Evolutionary conservation across 1,140 invertebrate genomes (phyloP).

Genomic region (Branchinecta lindahli): DNA sequence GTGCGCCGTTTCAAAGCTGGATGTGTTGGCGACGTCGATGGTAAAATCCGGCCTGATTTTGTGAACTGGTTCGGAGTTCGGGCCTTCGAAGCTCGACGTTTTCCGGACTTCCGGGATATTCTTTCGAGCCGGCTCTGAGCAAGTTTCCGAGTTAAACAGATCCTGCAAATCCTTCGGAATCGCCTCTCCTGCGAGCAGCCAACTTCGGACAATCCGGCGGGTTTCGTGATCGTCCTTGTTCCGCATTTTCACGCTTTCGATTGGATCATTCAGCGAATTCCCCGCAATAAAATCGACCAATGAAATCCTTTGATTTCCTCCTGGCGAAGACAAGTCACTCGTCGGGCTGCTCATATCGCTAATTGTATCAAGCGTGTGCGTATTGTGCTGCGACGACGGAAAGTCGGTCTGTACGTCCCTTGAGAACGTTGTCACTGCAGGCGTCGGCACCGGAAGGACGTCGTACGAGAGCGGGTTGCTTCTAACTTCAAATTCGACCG

Average conservation of each 20-base stretch:
- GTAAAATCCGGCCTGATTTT: neutral
- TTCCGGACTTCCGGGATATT: neutral
- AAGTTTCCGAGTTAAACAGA: neutral
- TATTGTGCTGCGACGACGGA: neutral
- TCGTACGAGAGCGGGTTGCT: neutral
- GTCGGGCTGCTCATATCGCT: conserved; percentile 1
- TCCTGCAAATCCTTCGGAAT: conserved; percentile 15
- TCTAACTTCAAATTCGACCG: neutral
- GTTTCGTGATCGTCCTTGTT: conserved; percentile 15
- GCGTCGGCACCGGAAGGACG: neutral
- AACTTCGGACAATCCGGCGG: conserved; percentile 14
- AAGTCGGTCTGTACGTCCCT: neutral
- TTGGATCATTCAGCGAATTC: neutral
- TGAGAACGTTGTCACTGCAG: neutral
- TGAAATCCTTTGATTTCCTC: conserved; percentile 4
- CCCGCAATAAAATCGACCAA: neutral
- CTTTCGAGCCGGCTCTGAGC: neutral
- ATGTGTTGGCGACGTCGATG: neutral
- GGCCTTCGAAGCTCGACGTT: neutral
- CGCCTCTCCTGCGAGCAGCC: conserved; percentile 17
- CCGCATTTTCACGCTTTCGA: neutral
- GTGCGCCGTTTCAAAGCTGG: neutral
- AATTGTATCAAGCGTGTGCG: neutral
- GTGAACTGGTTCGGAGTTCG: neutral
- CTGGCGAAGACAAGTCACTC: neutral